phyloP scores from a whole-genome alignment of 2,113 vertebrate genomes.

The Microcebus ravelobensis region DNA sequence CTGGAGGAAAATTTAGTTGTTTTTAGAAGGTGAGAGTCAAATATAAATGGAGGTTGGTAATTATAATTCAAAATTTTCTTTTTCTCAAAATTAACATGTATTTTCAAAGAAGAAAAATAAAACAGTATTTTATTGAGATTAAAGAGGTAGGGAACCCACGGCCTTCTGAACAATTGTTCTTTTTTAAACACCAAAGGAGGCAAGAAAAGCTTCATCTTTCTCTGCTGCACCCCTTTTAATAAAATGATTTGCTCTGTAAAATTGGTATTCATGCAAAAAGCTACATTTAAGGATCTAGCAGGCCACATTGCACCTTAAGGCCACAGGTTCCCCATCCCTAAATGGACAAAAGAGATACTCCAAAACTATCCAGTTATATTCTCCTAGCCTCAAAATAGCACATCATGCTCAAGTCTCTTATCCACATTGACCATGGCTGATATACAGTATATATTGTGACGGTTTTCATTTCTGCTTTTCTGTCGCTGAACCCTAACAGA shows the following conservation, averaged over 20 bases:
- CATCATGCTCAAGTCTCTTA: neutral
- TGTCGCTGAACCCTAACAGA: neutral
- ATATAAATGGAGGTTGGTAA: neutral
- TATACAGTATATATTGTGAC: neutral
- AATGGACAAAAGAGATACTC: neutral
- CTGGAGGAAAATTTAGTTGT: neutral
- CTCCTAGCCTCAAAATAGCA: neutral
- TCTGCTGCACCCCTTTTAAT: too few species aligned
- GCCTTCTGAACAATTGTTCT: too few species aligned
- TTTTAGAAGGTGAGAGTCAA: neutral
- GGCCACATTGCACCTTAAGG: too few species aligned
- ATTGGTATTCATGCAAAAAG: too few species aligned
- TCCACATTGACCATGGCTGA: too few species aligned
- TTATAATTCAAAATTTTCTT: neutral
- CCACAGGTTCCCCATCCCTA: too few species aligned
- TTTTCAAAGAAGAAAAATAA: neutral
- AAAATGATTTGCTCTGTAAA: too few species aligned
- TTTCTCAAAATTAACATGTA: neutral
- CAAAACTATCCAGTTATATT: neutral
- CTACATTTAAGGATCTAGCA: too few species aligned
- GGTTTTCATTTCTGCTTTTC: neutral
- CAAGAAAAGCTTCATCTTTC: too few species aligned
- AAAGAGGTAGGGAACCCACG: neutral
- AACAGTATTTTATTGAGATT: neutral
- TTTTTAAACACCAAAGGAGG: too few species aligned